Evolutionary conservation across 2,888 invertebrate genomes (phyloP).

Genomic region (Thecocarcelia acutangulata): DNA sequence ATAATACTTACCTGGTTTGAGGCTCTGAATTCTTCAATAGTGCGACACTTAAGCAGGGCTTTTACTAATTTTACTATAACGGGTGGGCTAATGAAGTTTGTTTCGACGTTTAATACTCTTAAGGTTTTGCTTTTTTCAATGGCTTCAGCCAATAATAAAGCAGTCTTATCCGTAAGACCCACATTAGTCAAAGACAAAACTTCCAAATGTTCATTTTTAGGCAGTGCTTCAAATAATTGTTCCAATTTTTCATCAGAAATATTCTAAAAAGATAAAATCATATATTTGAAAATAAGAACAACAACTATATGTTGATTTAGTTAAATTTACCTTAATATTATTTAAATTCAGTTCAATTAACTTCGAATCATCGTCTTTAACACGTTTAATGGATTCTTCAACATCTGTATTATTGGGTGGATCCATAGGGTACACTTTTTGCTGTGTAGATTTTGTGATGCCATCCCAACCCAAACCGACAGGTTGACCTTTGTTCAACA

Average conservation of each 20-base stretch:
- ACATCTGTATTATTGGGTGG: slow-evolving; percentile 98
- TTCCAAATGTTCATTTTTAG: slow-evolving; percentile 94
- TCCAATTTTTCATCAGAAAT: slow-evolving; percentile 97
- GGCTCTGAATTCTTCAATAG: slow-evolving; percentile 96
- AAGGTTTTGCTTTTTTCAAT: slow-evolving; percentile 90
- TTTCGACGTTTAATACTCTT: slow-evolving; percentile 95
- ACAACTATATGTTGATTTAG: neutral
- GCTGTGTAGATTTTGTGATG: slow-evolving; percentile 95
- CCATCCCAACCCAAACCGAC: slow-evolving; percentile 96
- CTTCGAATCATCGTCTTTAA: slow-evolving; percentile 93
- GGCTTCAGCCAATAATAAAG: slow-evolving; percentile 90
- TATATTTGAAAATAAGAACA: neutral
- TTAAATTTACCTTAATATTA: slow-evolving; percentile 94
- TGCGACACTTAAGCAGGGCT: slow-evolving; percentile 91
- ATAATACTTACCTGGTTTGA: slow-evolving; percentile 92
- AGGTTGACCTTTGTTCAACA: slow-evolving; percentile 94
- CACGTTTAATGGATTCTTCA: slow-evolving; percentile 93
- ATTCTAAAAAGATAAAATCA: slow-evolving; percentile 84
- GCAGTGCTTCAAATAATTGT: slow-evolving; percentile 92
- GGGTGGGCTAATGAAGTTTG: slow-evolving; percentile 96
- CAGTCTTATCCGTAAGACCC: slow-evolving; percentile 94
- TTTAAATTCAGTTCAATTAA: slow-evolving; percentile 98
- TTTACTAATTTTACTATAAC: slow-evolving; percentile 92
- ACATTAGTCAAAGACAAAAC: slow-evolving; percentile 96
- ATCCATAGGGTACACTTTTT: slow-evolving; percentile 94